These are phyloP conservation scores for Aethes cnicana DNA, from an alignment of 2,888 invertebrate genomes.

Conservation along the genomic window DNA sequence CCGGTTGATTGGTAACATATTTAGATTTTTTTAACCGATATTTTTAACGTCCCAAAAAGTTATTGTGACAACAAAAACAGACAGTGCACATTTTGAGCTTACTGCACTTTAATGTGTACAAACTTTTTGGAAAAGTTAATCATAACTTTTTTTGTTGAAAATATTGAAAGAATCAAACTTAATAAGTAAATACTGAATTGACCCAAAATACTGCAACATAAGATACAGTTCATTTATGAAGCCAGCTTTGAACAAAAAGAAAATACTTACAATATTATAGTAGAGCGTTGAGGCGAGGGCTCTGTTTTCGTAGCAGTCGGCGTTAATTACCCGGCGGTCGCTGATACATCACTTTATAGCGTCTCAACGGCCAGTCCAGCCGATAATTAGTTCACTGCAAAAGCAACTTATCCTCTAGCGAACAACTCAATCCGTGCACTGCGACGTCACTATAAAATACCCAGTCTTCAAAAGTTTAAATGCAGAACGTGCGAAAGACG, in stretches of 20 bases:
- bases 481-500: conserved; percentile 66
- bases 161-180: too few species aligned
- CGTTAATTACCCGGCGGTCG: conserved; percentile 78
- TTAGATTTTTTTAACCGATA: not conserved
- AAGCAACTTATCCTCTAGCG: conserved; percentile 46
- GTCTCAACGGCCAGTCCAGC: conserved; percentile 72
- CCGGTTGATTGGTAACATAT: not conserved
- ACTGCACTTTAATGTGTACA: too few species aligned
- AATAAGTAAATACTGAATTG: not conserved
- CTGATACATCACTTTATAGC: conserved; percentile 81
- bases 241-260: conserved; percentile 25
- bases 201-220: not conserved
- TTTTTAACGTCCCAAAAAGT: too few species aligned
- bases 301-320: conserved; percentile 76
- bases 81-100: too few species aligned
- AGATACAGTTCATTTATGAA: not conserved
- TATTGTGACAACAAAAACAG: too few species aligned
- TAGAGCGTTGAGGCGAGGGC: conserved; percentile 56
- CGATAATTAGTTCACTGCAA: conserved; percentile 69
- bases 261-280: conserved; percentile 69
- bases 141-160: too few species aligned
- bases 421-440: conserved; percentile 37
- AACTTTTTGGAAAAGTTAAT: too few species aligned
- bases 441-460: conserved; percentile 41
- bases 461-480: conserved; percentile 66